Percentiles rank a stretch among this genome's conserved stretches.
Evolutionary conservation across 2,113 vertebrate genomes (phyloP).

Genomic region (Clarias macrocephalus): DNA sequence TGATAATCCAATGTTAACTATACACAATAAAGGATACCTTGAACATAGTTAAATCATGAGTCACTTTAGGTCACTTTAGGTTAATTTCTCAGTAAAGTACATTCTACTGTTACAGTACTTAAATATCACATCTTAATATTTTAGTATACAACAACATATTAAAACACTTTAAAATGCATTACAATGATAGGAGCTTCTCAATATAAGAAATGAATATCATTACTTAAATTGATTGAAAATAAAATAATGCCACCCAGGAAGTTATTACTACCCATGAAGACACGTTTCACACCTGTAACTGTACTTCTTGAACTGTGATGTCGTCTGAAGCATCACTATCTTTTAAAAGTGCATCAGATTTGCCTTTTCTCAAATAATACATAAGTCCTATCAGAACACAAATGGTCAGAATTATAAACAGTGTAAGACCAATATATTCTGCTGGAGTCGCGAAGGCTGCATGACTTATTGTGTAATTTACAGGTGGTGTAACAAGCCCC

Average conservation of each 20-base stretch:
- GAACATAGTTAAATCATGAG: not conserved
- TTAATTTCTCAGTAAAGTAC: not conserved
- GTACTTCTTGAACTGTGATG: too few species aligned
- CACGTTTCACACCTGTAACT: not conserved
- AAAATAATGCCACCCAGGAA: not conserved
- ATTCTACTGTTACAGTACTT: not conserved
- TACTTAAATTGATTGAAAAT: not conserved
- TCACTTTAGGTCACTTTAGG: not conserved
- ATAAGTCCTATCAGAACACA: conserved; percentile 14
- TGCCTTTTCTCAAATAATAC: conserved; percentile 37
- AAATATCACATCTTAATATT: not conserved
- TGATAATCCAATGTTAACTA: not conserved
- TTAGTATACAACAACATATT: not conserved
- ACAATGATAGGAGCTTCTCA: not conserved
- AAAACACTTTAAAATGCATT: not conserved
- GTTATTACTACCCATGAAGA: not conserved
- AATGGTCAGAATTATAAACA: conserved; percentile 20
- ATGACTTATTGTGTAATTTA: conserved; percentile 5
- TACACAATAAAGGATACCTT: not conserved
- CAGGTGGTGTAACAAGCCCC: not conserved
- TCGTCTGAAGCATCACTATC: not conserved
- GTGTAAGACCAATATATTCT: conserved; percentile 33
- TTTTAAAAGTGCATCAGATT: not conserved
- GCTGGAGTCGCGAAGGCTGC: conserved; percentile 12
- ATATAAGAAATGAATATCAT: not conserved